Percentiles rank a stretch among this genome's conserved stretches.
Evolutionary conservation across 2,888 invertebrate genomes (phyloP).

Genomic region (Plebejus argus): DNA sequence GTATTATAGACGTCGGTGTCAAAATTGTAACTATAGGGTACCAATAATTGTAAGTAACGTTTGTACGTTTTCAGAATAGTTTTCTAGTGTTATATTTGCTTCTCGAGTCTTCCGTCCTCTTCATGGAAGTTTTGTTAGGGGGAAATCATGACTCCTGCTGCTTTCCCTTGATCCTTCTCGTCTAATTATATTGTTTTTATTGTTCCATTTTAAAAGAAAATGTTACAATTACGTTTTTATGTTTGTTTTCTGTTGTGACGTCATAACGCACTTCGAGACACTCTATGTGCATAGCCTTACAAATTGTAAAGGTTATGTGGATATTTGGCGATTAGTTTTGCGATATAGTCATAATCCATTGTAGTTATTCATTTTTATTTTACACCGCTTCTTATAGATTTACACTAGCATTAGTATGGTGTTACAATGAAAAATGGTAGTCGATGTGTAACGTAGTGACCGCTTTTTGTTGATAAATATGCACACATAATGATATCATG

Average conservation of each 20-base stretch:
- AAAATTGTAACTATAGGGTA: constrained; percentile 74
- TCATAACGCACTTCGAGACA: constrained; percentile 53
- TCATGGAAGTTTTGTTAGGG: constrained; percentile 52
- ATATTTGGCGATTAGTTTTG: constrained; percentile 79
- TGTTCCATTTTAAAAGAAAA: constrained; percentile 52
- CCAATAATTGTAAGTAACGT: constrained; percentile 62
- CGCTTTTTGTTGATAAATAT: constrained; percentile 58
- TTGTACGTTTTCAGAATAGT: constrained; percentile 56
- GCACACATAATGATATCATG: constrained; percentile 51
- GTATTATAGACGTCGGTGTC: constrained; percentile 64
- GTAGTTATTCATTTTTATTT: constrained; percentile 63
- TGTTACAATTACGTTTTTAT: constrained; percentile 48
- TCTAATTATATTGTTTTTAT: constrained; percentile 39
- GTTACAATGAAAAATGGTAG: constrained; percentile 78
- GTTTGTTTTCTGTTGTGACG: constrained; percentile 40
- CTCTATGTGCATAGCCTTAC: constrained; percentile 68
- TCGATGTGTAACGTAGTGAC: constrained; percentile 56
- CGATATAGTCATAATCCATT: constrained; percentile 59
- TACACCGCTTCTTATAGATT: constrained; percentile 56
- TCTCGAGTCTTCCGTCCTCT: constrained; percentile 77
- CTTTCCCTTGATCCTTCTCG: constrained; percentile 33
- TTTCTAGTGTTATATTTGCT: constrained; percentile 61
- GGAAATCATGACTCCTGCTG: constrained; percentile 32
- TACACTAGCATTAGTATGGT: constrained; percentile 59
- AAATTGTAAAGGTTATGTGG: constrained; percentile 79